These are phyloP conservation scores for Dioctria linearis DNA, from an alignment of 2,888 invertebrate species.

Conservation along the genomic window DNA sequence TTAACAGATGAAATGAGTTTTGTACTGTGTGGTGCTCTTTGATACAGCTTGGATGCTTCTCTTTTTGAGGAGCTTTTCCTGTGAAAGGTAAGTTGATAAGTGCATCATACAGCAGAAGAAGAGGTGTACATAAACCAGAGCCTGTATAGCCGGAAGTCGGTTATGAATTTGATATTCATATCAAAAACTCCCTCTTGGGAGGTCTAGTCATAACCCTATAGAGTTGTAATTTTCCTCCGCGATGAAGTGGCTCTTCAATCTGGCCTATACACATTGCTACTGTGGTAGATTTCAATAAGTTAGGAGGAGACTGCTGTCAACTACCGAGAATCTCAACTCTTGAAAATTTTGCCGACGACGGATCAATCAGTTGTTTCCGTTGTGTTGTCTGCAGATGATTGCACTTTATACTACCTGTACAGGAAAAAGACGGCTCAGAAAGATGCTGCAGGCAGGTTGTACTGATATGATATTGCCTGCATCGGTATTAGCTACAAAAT, in stretches of 20 bases:
- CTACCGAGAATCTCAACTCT: background rate
- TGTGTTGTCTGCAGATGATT: conserved; percentile 6
- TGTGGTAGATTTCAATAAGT: conserved; percentile 14
- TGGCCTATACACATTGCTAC: background rate
- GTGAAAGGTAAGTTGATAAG: background rate
- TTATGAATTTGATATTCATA: conserved; percentile 1
- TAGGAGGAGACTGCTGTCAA: background rate
- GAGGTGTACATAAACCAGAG: no score
- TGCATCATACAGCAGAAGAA: background rate
- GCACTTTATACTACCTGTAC: background rate
- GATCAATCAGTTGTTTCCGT: conserved; percentile 4
- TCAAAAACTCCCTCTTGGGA: no score
- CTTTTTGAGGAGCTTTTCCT: background rate
- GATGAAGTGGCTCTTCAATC: background rate
- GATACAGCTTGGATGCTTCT: conserved; percentile 1
- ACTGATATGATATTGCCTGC: no score
- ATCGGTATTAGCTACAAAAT: background rate
- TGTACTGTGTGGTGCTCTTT: background rate
- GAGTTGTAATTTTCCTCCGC: background rate
- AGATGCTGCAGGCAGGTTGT: no score
- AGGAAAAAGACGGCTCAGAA: no score
- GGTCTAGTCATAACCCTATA: no score
- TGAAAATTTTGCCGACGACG: background rate
- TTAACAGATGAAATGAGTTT: conserved; percentile 22
- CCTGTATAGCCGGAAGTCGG: background rate